phyloP scores from a whole-genome alignment of 1,140 invertebrate species.

The Penaeus japonicus region DNA sequence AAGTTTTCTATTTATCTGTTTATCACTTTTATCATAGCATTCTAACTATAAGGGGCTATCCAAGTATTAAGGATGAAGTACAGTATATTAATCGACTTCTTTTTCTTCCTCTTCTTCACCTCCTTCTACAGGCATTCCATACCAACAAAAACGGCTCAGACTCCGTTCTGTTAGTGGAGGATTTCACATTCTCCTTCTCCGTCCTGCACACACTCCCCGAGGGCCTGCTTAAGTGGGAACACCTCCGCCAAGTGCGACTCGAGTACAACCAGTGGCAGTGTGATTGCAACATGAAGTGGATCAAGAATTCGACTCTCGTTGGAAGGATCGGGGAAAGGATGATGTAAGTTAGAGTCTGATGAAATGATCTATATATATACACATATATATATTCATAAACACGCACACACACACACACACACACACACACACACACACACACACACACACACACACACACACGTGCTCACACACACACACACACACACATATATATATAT shows the following conservation, averaged over 20 bases:
- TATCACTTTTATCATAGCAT: not conserved
- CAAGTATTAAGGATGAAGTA: too few species aligned
- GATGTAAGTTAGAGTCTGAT: constrained; percentile 38
- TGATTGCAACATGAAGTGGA: constrained; percentile 48
- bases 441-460: too few species aligned
- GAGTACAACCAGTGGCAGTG: constrained; percentile 45
- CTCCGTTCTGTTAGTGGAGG: not conserved
- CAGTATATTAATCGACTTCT: too few species aligned
- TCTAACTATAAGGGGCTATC: too few species aligned
- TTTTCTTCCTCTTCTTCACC: too few species aligned
- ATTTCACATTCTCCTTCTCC: constrained; percentile 45
- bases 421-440: too few species aligned
- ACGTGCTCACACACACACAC: too few species aligned
- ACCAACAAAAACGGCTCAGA: not conserved
- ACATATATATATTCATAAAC: too few species aligned
- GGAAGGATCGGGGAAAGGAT: not conserved
- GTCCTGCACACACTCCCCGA: constrained; percentile 30
- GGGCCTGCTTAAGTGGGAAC: constrained; percentile 27
- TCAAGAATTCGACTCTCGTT: constrained; percentile 21
- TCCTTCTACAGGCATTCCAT: constrained; percentile 36
- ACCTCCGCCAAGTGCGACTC: constrained; percentile 10
- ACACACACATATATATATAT: too few species aligned
- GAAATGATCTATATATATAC: too few species aligned
- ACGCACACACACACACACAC: too few species aligned
- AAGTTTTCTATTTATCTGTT: not conserved